Evolutionary conservation across 2,888 invertebrate genomes (phyloP).

Genomic region (Physocephala rufipes): DNA sequence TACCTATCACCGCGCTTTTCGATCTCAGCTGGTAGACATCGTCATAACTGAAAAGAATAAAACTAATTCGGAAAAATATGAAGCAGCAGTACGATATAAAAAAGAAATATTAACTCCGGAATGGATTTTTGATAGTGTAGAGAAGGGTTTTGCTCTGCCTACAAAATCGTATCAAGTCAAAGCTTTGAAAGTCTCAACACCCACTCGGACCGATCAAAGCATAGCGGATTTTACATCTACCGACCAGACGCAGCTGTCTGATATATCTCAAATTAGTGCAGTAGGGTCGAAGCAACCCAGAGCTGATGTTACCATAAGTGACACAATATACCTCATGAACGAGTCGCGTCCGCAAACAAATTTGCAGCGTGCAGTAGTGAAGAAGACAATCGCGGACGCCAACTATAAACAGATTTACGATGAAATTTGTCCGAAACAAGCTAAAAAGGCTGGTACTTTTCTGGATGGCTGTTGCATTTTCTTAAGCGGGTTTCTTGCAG

Average conservation of each 20-base stretch:
- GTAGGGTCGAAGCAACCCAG: slow-evolving; percentile 37
- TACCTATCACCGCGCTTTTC: slow-evolving; percentile 67
- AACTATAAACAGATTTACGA: slow-evolving; percentile 49
- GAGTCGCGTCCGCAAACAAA: slow-evolving; percentile 47
- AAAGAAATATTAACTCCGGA: slow-evolving; percentile 74
- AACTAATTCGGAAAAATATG: slow-evolving; percentile 61
- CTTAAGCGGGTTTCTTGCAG: slow-evolving; percentile 73
- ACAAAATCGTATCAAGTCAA: slow-evolving; percentile 70
- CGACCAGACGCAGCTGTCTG: slow-evolving; percentile 58
- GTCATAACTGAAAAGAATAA: slow-evolving; percentile 61
- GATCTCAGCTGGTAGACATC: slow-evolving; percentile 61
- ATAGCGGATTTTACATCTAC: slow-evolving; percentile 57
- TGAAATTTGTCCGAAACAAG: slow-evolving; percentile 72
- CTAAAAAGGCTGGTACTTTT: slow-evolving; percentile 80
- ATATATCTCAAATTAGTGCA: slow-evolving; percentile 60
- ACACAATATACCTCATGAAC: slow-evolving; percentile 50
- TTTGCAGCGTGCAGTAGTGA: slow-evolving; percentile 48
- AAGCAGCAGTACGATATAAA: slow-evolving; percentile 62
- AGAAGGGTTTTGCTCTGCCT: slow-evolving; percentile 75
- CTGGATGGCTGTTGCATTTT: slow-evolving; percentile 88
- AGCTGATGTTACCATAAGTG: slow-evolving; percentile 50
- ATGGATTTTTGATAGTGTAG: slow-evolving; percentile 84
- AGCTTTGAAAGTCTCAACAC: slow-evolving; percentile 75
- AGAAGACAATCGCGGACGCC: slow-evolving; percentile 36
- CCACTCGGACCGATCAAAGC: slow-evolving; percentile 67